These are phyloP conservation scores for Arge pagana DNA, from an alignment of 2,888 invertebrate genomes.

Conservation along the genomic window DNA sequence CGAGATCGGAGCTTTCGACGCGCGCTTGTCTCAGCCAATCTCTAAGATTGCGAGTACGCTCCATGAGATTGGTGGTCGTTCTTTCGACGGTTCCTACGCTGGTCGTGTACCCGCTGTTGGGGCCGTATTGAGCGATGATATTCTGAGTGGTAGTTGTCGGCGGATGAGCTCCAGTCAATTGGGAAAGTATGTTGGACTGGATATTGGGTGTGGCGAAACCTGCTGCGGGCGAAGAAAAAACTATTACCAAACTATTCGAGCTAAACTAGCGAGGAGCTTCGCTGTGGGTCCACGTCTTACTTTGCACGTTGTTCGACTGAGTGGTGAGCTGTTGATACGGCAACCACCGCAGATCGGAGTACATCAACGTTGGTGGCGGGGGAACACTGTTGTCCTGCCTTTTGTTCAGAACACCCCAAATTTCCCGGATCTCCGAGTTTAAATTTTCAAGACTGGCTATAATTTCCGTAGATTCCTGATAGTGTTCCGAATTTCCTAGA, in stretches of 20 bases:
- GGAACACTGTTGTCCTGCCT: slow-evolving; percentile 63
- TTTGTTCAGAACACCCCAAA: slow-evolving; percentile 70
- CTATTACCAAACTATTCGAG: no score
- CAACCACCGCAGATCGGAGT: slow-evolving; percentile 64
- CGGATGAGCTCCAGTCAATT: slow-evolving; percentile 47
- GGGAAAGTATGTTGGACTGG: slow-evolving; percentile 53
- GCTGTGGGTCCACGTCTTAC: no score
- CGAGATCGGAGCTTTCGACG: slow-evolving; percentile 49
- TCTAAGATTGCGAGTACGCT: slow-evolving; percentile 68
- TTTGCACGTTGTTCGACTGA: slow-evolving; percentile 46
- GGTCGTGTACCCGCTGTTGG: slow-evolving; percentile 52
- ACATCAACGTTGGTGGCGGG: slow-evolving; percentile 61
- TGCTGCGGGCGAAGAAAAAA: slow-evolving; percentile 32
- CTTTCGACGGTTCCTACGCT: slow-evolving; percentile 60
- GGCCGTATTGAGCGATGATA: slow-evolving; percentile 55
- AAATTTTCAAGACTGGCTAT: slow-evolving; percentile 72
- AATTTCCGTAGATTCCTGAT: slow-evolving; percentile 71
- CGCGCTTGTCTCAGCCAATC: slow-evolving; percentile 69
- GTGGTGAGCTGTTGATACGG: slow-evolving; percentile 46
- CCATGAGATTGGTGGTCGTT: slow-evolving; percentile 67
- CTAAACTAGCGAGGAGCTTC: no score
- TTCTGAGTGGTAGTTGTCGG: slow-evolving; percentile 52
- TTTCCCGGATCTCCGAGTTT: slow-evolving; percentile 72
- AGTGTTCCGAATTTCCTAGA: slow-evolving; percentile 58
- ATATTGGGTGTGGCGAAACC: slow-evolving; percentile 55